Evolutionary conservation across 2,888 invertebrate species (phyloP).

Genomic region (Anticlea derivata): DNA sequence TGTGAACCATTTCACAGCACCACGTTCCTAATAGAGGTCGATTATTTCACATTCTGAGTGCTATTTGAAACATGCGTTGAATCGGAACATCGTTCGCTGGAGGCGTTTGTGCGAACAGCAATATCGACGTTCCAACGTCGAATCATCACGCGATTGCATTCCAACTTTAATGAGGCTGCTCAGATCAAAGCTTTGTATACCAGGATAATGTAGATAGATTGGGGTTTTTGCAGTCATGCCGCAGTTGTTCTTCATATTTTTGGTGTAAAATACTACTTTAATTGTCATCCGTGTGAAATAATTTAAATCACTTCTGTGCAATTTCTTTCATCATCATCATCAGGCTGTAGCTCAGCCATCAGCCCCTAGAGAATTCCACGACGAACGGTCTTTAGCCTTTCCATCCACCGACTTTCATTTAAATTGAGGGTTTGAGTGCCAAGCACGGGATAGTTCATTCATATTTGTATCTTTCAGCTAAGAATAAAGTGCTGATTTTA

Average conservation of each 20-base stretch:
- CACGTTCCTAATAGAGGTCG: not conserved
- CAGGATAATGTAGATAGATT: too few relatives aligned
- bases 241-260: too few relatives aligned
- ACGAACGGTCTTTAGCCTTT: too few relatives aligned
- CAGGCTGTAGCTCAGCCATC: too few relatives aligned
- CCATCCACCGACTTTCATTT: slow-evolving; percentile 1
- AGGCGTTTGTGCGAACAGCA: slow-evolving; percentile 12
- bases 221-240: too few relatives aligned
- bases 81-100: slow-evolving; percentile 27
- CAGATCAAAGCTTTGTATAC: too few relatives aligned
- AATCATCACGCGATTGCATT: slow-evolving; percentile 28
- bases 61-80: slow-evolving; percentile 21
- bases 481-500: not conserved
- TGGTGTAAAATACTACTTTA: too few relatives aligned
- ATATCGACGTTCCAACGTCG: slow-evolving; percentile 14
- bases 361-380: too few relatives aligned
- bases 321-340: too few relatives aligned
- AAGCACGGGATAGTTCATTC: not conserved
- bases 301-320: too few relatives aligned
- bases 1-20: too few relatives aligned
- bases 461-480: not conserved
- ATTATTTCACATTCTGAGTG: slow-evolving; percentile 16
- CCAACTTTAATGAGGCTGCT: slow-evolving; percentile 15
- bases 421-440: not conserved
- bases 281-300: too few relatives aligned